phyloP scores from a whole-genome alignment of 2,113 vertebrate genomes.

The Nettapus auritus region DNA sequence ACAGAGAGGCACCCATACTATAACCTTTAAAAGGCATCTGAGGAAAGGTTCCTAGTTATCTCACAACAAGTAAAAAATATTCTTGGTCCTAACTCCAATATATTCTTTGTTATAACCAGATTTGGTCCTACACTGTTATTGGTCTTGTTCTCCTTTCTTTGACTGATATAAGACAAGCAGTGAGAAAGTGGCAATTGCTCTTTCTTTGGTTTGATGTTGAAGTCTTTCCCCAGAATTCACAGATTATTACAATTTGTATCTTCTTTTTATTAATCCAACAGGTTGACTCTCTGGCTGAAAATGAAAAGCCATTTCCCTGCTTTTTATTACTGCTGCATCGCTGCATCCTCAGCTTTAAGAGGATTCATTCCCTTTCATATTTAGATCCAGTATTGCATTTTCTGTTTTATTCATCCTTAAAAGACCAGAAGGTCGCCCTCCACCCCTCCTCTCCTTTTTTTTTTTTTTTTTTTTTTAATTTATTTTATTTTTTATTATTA shows the following conservation, averaged over 20 bases:
- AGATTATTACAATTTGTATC: neutral
- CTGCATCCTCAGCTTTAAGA: constrained; percentile 37
- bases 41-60: neutral
- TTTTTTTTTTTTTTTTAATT: constrained; percentile 11
- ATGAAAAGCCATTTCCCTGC: neutral
- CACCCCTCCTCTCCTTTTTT: neutral
- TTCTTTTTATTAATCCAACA: neutral
- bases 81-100: neutral
- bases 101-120: neutral
- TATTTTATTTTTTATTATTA: too few species aligned
- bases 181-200: neutral
- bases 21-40: neutral
- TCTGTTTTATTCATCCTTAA: constrained; percentile 48
- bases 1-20: neutral
- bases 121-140: neutral
- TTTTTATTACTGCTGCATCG: constrained; percentile 9
- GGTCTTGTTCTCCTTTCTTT: neutral
- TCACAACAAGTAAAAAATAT: neutral
- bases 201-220: neutral
- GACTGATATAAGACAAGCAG: neutral
- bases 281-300: neutral
- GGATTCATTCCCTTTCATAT: constrained; percentile 37
- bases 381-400: constrained; percentile 45
- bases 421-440: neutral
- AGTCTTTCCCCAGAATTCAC: neutral